Evolutionary conservation across 2,797 vertebrate genomes (phyloP).

Genomic region (Mus caroli): DNA sequence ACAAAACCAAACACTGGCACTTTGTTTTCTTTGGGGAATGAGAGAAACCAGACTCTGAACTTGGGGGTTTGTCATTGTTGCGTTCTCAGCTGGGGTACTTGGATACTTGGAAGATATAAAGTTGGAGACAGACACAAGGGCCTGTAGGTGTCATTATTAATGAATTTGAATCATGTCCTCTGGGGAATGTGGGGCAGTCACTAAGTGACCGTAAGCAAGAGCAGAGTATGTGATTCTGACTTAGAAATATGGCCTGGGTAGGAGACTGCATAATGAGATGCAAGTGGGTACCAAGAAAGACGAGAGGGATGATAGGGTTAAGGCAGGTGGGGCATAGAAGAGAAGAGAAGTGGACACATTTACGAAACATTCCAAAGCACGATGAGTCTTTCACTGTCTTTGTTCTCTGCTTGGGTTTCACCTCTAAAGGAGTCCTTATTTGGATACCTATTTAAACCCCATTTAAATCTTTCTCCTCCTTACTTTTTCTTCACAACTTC

Average conservation of each 20-base stretch:
- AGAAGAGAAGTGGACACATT: background rate
- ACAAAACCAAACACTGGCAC: background rate
- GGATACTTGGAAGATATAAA: background rate
- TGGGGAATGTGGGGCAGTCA: background rate
- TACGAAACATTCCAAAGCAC: background rate
- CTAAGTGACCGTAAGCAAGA: constrained; percentile 20
- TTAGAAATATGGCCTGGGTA: background rate
- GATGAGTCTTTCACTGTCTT: background rate
- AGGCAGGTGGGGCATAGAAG: background rate
- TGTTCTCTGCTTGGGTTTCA: background rate
- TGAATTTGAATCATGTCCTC: background rate
- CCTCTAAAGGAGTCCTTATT: background rate
- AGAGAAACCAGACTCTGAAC: background rate
- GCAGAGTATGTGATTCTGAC: constrained; percentile 6
- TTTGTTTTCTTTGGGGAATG: constrained; percentile 7
- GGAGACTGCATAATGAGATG: background rate
- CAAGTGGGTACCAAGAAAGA: background rate
- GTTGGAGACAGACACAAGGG: background rate
- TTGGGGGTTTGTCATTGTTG: background rate
- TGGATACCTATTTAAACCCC: background rate
- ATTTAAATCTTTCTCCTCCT: background rate
- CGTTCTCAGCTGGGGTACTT: background rate
- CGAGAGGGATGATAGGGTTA: background rate
- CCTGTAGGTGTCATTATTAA: background rate
- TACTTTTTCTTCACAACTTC: background rate